Base-by-base conservation (phyloP, 1,140 invertebrate genomes). In the Rhopalosiphum maidis region DNA sequence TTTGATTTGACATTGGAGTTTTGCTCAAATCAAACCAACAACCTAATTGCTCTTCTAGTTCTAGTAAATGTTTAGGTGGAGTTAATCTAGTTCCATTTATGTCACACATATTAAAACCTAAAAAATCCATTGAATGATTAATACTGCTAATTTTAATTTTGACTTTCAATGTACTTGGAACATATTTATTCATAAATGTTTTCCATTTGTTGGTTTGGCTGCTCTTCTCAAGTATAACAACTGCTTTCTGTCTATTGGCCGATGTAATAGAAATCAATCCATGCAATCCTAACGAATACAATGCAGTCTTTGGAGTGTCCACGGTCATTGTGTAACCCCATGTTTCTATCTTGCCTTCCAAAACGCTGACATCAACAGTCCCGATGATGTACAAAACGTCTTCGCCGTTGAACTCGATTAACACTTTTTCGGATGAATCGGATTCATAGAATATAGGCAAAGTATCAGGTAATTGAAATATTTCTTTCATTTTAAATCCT, bases 21-120 rank as follows among this genome's bases (percentile, higher is more conserved):
- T 93, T 85, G 82, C 91, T 86, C 25, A 93, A 30, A 41, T 93
- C 91, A 37, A 93, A 93, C 35, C 23, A 37, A 55, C 91, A 93
- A 51, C 15, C 77, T 25, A 93, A 85, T 43, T 55, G 91, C 4
- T 54, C 48, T 55, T 93, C 91, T 7, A 93, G 48, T 21, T 93
- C 91, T 11, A 85, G 11, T 30, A 93, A 25, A 30, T 1, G 11
- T 43, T 93, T 93, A 2, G 68, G 91, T 30, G 91, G 91, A 37
- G 91, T 93, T 8, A 93, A 93, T 23, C 91, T 85, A 9, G 82
- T 55, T 30, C 77, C 35, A 0, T 18, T 86, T 5, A 11, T 0
- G 22, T 86, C 35, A 55, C 86, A 86, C 9, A 86, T 30, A 6
- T 11, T 86, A 35, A 43, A 93, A 41, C 11, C 91, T 93, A 43